These are phyloP conservation scores for Aurelia coerulea DNA, from an alignment of 30 jellyfish, hydroid and myxozoan species.

Conservation along the genomic window DNA sequence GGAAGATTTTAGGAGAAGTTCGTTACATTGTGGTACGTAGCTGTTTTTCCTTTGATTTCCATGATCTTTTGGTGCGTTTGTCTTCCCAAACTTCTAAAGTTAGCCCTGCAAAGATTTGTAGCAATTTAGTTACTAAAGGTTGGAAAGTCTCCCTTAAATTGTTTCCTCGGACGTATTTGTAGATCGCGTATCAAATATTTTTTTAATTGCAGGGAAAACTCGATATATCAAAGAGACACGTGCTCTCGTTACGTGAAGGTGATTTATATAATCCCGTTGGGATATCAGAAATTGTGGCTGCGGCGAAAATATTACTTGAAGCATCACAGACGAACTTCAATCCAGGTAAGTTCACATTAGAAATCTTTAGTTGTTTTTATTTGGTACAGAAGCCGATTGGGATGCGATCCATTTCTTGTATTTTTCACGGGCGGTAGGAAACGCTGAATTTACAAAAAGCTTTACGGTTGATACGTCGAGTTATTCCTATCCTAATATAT, in stretches of 20 bases:
- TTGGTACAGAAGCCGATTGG: too few relatives aligned
- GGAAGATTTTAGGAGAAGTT: conserved; percentile 86
- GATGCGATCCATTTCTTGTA: too few relatives aligned
- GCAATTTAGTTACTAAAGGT: too few relatives aligned
- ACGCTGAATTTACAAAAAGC: too few relatives aligned
- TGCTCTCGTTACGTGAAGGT: conserved; percentile 81
- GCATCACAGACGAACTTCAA: conserved; percentile 89
- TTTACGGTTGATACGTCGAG: too few relatives aligned
- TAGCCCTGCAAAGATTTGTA: not conserved
- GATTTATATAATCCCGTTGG: conserved; percentile 93
- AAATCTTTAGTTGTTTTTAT: too few relatives aligned
- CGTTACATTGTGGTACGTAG: conserved; percentile 83
- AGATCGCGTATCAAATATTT: too few relatives aligned
- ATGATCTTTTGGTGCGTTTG: not conserved
- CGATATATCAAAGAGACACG: conserved; percentile 88
- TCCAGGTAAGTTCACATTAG: conserved; percentile 66
- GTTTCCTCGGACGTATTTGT: too few relatives aligned
- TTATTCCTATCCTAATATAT: too few relatives aligned
- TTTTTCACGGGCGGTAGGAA: too few relatives aligned
- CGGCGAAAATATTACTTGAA: conserved; percentile 90
- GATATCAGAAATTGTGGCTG: conserved; percentile 86
- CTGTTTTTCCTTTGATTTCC: too few relatives aligned
- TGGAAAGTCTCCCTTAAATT: too few relatives aligned
- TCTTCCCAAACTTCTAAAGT: not conserved
- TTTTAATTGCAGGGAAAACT: conserved; percentile 72